Base-by-base conservation (phyloP, 2,888 invertebrate genomes). In the Meganola albula region DNA sequence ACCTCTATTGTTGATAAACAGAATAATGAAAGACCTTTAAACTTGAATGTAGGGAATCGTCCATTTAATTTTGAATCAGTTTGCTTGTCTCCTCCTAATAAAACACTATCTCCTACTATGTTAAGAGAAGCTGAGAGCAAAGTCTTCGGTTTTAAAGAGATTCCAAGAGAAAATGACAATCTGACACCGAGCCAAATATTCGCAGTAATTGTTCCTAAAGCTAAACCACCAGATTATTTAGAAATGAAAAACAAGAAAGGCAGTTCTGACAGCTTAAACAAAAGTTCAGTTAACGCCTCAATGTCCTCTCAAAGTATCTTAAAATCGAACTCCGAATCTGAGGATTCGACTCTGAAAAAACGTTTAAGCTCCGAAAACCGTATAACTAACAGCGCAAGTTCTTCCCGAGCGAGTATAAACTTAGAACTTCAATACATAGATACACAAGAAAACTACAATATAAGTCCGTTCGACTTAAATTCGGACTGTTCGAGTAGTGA, bases 131-230 rank as follows among this genome's bases (percentile, higher is more conserved):
- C 56, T 0, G 79, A 80, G 21, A 88, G 87, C 51, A 70, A 86
- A 44, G 84, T 88, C 0, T 86, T 72, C 24, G 69, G 65, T 0
- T 87, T 80, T 48, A 82, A 76, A 54, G 86, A 86, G 23, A 24
- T 86, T 1, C 84, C 85, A 0, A 53, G 58, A 23, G 74, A 75
- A 0, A 66, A 48, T 1, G 74, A 74, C 4, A 40, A 51, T 0
- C 60, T 46, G 29, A 55, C 50, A 0, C 69, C 68, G 0, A 77
- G 67, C 18, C 84, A 83, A 45, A 74, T 87, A 0, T 87, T 84
- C 48, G 87, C 87, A 0, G 87, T 87, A 0, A 85, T 87, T 2
- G 87, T 87, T 0, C 87, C 87, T 0, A 86, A 85, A 53, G 68
- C 72, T 0, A 79, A 72, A 48, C 69, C 73, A 0, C 40, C 51